Evolutionary conservation across 1,140 invertebrate species (phyloP).

Genomic region (Bombus huntii): DNA sequence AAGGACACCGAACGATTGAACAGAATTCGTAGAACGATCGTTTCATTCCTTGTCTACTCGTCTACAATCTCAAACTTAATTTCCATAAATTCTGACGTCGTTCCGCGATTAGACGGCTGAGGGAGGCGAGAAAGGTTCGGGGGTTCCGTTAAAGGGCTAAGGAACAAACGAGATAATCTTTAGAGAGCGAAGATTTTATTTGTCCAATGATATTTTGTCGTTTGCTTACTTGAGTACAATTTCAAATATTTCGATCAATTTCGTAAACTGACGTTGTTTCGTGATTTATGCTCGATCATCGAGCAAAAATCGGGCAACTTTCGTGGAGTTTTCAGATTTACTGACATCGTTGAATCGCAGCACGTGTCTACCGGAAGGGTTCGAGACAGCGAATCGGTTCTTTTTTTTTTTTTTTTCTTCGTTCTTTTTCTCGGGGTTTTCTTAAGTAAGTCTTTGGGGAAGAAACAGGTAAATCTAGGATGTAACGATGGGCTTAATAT

Average conservation of each 20-base stretch:
- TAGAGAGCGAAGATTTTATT: no score
- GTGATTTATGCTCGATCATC: not conserved
- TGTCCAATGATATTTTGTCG: no score
- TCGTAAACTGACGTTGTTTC: not conserved
- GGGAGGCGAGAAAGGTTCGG: no score
- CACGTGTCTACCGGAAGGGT: not conserved
- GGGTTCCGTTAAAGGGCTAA: no score
- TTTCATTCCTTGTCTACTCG: constrained; percentile 12
- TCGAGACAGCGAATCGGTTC: not conserved
- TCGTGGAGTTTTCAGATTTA: not conserved
- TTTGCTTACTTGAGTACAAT: no score
- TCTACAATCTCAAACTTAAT: not conserved
- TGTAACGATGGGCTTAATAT: not conserved
- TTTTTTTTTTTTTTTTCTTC: not conserved
- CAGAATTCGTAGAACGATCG: not conserved
- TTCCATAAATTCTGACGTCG: not conserved
- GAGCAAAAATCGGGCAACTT: not conserved
- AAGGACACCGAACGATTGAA: not conserved
- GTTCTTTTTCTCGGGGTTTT: not conserved
- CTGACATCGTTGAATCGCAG: no score
- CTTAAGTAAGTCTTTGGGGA: not conserved
- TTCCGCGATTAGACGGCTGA: no score
- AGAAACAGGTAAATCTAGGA: not conserved
- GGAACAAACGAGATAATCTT: no score
- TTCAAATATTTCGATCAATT: no score